Evolutionary conservation across 35 echinoderm and acorn worm species (phyloP), one percentile per base, ranked within the genome.

Genomic region (Eucidaris tribuloides): DNA sequence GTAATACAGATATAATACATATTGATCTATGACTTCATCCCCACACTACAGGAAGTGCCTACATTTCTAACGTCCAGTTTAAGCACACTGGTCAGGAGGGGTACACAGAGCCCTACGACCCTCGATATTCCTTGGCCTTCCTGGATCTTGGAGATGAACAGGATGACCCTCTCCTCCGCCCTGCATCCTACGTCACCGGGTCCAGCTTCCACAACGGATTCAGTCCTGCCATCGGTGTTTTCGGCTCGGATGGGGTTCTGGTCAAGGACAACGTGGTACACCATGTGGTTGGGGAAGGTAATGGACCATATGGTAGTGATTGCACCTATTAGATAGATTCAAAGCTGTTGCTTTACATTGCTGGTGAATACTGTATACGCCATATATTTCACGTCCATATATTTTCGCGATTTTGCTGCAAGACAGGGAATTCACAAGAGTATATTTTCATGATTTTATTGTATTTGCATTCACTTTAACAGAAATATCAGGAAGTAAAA

Each of bases 121-220:
- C 91, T 15, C 78, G 84, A 24, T 93, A 82, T 44, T 88, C 84
- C 6, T 15, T 88, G 45, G 84, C 84, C 32, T 93, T 83, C 70
- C 41, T 93, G 4, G 79, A 93, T 35, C 81, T 68, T 36, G 9
- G 9, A n/a, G 68, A 74, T 40, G 35, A 27, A 27, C 18, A 3
- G 44, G 55, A 4, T 32, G 14, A 66, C 17, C 55, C 2, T 62
- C 71, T 23, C 34, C n/a, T 6, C 9, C 24, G 15, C 3, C 19
- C 4, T 5, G 61, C 83, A 42, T 92, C 91, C 9, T 77, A 60
- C 17, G 79, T 93, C 7, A 81, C 32, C 5, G 84, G 84, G 2
- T 87, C 63, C 56, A 87, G 84, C 38, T 93, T 93, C 91, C 84
- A 87, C 35, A 20, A 83, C 56, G 91, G 91, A 7, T 93, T 93